Conservation (phyloP, 2,888 invertebrate genomes). For the Nephrotoma guestfalica region DNA sequence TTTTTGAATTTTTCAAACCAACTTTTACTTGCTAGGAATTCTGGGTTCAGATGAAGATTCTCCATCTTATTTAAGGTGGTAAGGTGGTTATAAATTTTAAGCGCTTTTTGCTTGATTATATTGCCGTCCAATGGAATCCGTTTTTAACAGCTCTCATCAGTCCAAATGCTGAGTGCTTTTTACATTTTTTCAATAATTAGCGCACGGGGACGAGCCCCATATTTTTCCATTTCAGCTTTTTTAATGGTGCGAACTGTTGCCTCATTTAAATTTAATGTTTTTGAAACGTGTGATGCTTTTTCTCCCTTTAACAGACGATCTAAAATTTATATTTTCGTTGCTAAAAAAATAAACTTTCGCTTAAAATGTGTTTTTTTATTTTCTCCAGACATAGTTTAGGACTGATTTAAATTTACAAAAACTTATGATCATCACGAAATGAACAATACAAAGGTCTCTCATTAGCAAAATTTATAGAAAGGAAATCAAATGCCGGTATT, state of each 20-base stretch:
- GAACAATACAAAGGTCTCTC: no score
- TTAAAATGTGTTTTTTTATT: no score
- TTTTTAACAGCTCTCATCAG: neutral
- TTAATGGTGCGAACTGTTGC: no score
- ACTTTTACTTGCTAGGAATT: neutral
- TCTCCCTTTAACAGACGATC: slow-evolving; percentile 13
- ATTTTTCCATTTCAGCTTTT: neutral
- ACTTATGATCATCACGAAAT: no score
- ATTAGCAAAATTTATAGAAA: no score
- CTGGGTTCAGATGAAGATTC: neutral
- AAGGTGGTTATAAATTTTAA: neutral
- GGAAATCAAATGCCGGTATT: no score
- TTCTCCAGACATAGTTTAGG: no score
- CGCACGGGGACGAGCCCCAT: neutral
- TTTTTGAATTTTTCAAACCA: no score
- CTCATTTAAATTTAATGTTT: no score
- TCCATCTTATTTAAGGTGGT: no score
- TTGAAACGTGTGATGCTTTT: slow-evolving; percentile 13
- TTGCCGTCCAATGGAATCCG: neutral
- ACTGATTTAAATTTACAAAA: no score
- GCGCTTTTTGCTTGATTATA: neutral
- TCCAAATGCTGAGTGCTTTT: neutral
- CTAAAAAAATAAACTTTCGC: neutral
- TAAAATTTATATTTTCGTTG: slow-evolving; percentile 9
- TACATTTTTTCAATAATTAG: neutral